A percentile compares a stretch with the other conserved stretches of the same genome.
Conservation (phyloP, 2,797 vertebrate species). For the Aplochiton taeniatus region DNA sequence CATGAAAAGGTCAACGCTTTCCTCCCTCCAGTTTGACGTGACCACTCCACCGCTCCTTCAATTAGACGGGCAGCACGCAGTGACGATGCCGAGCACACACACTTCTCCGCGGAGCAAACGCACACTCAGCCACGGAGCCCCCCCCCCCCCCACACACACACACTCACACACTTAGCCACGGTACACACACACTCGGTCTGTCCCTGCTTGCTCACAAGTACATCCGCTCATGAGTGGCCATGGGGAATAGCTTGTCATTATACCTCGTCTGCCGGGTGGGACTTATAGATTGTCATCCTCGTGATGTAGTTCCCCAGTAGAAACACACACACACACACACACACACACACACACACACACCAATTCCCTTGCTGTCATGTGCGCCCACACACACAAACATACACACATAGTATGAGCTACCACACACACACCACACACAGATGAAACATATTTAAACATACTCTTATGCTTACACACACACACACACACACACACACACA, state of each 20-base stretch:
- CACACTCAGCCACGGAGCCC: no score
- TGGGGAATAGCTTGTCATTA: slow-evolving; percentile 16
- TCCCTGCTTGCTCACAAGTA: slow-evolving; percentile 41
- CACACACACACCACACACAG: slow-evolving; percentile 21
- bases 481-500: slow-evolving; percentile 8
- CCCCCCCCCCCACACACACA: no score
- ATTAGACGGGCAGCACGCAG: no score
- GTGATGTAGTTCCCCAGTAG: background rate
- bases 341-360: slow-evolving; percentile 14
- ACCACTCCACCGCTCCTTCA: no score
- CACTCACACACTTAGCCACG: slow-evolving; percentile 35
- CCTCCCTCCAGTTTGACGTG: no score
- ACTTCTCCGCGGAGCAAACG: no score
- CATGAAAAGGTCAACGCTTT: no score
- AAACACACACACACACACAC: background rate
- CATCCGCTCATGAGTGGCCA: slow-evolving; percentile 29
- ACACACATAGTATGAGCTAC: slow-evolving; percentile 12
- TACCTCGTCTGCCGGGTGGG: slow-evolving; percentile 27
- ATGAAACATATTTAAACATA: no score
- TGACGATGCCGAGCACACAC: no score
- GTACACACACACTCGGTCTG: slow-evolving; percentile 48
- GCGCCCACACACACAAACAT: slow-evolving; percentile 15
- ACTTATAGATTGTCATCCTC: slow-evolving; percentile 23
- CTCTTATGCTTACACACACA: slow-evolving; percentile 9
- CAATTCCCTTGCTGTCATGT: no score